Percentiles rank a stretch among this genome's conserved stretches.
These are phyloP conservation scores for Trematocara nigrifrons DNA, from an alignment of 2,113 vertebrate genomes.

Conservation along the genomic window DNA sequence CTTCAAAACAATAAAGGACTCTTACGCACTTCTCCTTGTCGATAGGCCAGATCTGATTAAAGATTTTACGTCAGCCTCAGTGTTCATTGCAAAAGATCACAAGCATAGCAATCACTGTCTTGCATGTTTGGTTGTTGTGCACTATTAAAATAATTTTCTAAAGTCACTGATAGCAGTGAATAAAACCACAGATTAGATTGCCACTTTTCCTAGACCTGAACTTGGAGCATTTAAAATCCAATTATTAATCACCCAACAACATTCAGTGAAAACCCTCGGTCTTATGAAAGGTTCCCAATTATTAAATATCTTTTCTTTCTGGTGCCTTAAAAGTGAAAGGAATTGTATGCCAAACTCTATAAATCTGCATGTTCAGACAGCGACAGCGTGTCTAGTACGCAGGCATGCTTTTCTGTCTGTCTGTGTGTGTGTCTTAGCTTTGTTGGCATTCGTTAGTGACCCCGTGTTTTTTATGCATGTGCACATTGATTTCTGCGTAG, in stretches of 20 bases:
- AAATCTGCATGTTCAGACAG: neutral
- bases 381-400: neutral
- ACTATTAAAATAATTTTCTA: neutral
- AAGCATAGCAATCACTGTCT: neutral
- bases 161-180: neutral
- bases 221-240: neutral
- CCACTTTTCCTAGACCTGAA: neutral
- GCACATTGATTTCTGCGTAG: neutral
- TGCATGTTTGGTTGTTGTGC: neutral
- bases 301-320: neutral
- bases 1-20: slow-evolving; percentile 34
- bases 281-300: neutral
- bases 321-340: neutral
- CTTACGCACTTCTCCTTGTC: neutral
- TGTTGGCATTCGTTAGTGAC: neutral
- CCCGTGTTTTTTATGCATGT: neutral
- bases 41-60: slow-evolving; percentile 39
- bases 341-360: neutral
- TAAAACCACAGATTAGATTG: neutral
- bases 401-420: neutral
- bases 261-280: neutral
- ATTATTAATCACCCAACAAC: neutral
- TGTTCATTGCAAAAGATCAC: neutral
- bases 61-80: slow-evolving; percentile 4
- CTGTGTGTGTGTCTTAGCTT: neutral